Conservation (phyloP, 2,888 invertebrate genomes). For the Lymantria dispar region DNA sequence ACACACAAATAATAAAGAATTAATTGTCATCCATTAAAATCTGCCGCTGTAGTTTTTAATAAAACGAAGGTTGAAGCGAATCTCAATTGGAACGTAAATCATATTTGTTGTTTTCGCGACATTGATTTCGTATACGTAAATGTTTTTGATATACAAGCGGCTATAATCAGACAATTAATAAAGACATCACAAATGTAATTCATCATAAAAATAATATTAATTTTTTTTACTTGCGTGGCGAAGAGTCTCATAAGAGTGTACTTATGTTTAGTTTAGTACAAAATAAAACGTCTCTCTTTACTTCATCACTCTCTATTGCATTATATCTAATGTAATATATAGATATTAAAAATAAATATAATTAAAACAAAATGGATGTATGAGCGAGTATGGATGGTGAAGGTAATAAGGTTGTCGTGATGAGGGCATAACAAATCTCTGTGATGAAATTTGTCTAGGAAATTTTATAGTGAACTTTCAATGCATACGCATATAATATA, state of each 20-base stretch:
- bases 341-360: constrained; percentile 61
- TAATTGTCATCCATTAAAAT: constrained; percentile 8
- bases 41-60: constrained; percentile 30
- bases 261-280: constrained; percentile 79
- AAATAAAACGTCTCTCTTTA: constrained; percentile 76
- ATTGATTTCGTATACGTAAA: constrained; percentile 32
- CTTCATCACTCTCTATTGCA: constrained; percentile 79
- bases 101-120: constrained; percentile 27
- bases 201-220: constrained; percentile 42
- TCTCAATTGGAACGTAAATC: constrained; percentile 30
- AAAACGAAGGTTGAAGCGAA: constrained; percentile 32
- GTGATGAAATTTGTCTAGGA: constrained; percentile 75
- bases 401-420: constrained; percentile 57
- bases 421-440: constrained; percentile 71
- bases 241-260: constrained; percentile 76
- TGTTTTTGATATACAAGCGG: constrained; percentile 34
- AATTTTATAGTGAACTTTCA: constrained; percentile 60
- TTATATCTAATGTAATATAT: constrained; percentile 55
- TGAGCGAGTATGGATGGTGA: constrained; percentile 67
- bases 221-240: constrained; percentile 48
- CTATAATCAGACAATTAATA: constrained; percentile 56
- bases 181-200: constrained; percentile 70
- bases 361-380: constrained; percentile 53
- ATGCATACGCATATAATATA: constrained; percentile 55
- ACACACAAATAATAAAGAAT: background rate